Evolutionary conservation across 92 coral and sea anemone species (phyloP), one percentile per base, ranked within the genome.

Genomic region (Micromussa lordhowensis): DNA sequence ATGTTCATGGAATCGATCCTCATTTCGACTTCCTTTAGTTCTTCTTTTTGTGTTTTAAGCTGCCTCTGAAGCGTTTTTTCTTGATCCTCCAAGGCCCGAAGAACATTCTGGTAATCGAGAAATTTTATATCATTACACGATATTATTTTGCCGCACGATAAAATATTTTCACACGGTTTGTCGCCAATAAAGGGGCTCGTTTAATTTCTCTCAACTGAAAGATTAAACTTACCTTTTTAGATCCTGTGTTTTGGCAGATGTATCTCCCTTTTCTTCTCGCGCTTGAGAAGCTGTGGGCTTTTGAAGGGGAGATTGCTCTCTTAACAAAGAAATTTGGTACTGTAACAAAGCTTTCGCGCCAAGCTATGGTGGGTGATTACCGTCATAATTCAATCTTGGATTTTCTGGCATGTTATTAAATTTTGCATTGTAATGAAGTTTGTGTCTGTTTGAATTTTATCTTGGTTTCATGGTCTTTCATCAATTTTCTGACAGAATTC

Each of bases 1-100:
- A 75, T 87, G 68, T 73, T 69, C 91, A 87, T 91, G 18, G 94
- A 91, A 36, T 91, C 91, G 16, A 91, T 72, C 48, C 61, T 74
- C 83, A 91, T 83, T 38, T 87, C 83, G n/a, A 87, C 49, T 55
- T 91, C 94, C 18, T 30, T 32, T 55, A 87, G 55, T 21, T 63
- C 85, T 69, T 68, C n/a, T 49, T 69, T 88, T 21, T 86, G 84
- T 34, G 26, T 79, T 48, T 26, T 28, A 22, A 84, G 77, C 73
- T 89, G 86, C 14, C 73, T 29, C 77, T 91, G 85, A 15, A 87
- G 48, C 54, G 68, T 63, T 21, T 61, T 40, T 77, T 82, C 91
- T 76, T 87, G 55, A 55, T 77, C 81, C 63, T 68, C 86, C 68
- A 91, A 84, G 38, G 89, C 88, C 48, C 55, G 84, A n/a, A 90